Evolutionary conservation across 2,888 invertebrate genomes (phyloP), one percentile per base, ranked within the genome.

Genomic region (Drosophila neonasuta): DNA sequence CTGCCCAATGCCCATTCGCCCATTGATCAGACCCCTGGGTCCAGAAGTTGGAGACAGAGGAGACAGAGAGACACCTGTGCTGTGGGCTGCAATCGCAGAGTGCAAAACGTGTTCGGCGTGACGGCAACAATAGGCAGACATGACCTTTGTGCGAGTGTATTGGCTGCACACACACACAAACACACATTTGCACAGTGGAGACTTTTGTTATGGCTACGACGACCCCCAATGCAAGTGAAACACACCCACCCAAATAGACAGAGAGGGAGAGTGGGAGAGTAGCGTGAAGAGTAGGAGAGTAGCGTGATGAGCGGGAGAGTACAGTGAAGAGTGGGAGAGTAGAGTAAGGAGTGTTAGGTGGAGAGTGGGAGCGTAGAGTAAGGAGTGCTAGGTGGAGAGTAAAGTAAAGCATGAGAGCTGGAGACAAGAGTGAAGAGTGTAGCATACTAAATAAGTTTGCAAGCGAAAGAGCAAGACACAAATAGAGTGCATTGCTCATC

Each of bases 401-500:
- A 24, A 24, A 24, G 24, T 24, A 24, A 24, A 24, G 24, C 24
- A 6, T 24, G 24, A 24, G 24, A 24, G 24, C 0, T 0, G 24
- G 24, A 4, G 24, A 24, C 24, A 24, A 24, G 24, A 24, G 24
- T 24, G 24, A 24, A 24, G 24, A 24, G 24, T 24, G 24, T 6
- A 24, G 24, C 24, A 24, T 24, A 24, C 24, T 1, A 24, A 24
- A 24, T 24, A 24, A 24, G 24, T 24, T 24, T 24, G 24, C 6
- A 24, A 24, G 24, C 6, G 24, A 24, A 6, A 24, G 24, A 24
- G 24, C 6, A 6, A 24, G 24, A 24, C 24, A 24, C 24, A 24
- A 24, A 24, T 24, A 30, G 15, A 44, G 29, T 8, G 78, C 73
- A 80, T 72, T 82, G 89, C 89, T 88, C 88, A 88, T 90, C 90